These are phyloP conservation scores for Drosophila nannoptera DNA, from an alignment of 1,140 invertebrate species.

Conservation along the genomic window DNA sequence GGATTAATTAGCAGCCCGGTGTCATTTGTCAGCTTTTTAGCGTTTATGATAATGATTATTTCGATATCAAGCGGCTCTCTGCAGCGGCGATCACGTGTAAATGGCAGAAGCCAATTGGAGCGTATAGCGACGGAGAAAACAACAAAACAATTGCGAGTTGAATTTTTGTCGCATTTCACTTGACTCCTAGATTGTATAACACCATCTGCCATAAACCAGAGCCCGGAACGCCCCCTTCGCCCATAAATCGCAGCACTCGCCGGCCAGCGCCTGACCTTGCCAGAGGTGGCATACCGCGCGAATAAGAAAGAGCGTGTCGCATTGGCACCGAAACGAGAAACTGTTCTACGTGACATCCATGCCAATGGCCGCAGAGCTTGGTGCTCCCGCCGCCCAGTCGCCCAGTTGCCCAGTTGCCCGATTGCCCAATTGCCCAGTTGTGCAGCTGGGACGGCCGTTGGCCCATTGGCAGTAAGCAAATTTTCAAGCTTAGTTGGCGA, in stretches of 20 bases:
- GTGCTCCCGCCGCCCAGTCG: conserved; percentile 37
- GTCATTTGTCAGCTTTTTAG: conserved; percentile 45
- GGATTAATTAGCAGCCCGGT: conserved; percentile 67
- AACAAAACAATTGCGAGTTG: conserved; percentile 6
- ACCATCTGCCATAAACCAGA: conserved; percentile 21
- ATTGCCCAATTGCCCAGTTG: conserved; percentile 2
- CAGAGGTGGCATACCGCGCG: conserved; percentile 55
- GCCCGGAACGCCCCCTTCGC: no score
- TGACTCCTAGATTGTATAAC: conserved; percentile 16
- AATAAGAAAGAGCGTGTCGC: conserved; percentile 43
- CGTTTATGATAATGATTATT: conserved; percentile 32
- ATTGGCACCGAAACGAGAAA: conserved; percentile 67
- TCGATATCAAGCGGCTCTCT: conserved; percentile 29
- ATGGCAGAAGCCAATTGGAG: conserved; percentile 24
- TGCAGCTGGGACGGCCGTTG: background rate
- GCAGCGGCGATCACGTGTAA: conserved; percentile 15
- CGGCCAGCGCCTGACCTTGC: conserved; percentile 56
- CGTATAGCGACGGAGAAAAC: conserved; percentile 1
- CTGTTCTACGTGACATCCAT: conserved; percentile 70
- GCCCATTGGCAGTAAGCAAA: conserved; percentile 37
- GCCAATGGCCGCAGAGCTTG: conserved; percentile 34
- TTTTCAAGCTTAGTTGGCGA: conserved; percentile 39
- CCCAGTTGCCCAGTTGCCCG: conserved; percentile 37
- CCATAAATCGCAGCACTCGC: conserved; percentile 35
- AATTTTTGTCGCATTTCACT: background rate